Conservation (phyloP, 2,797 vertebrate species). For the Nannoperca australis region DNA sequence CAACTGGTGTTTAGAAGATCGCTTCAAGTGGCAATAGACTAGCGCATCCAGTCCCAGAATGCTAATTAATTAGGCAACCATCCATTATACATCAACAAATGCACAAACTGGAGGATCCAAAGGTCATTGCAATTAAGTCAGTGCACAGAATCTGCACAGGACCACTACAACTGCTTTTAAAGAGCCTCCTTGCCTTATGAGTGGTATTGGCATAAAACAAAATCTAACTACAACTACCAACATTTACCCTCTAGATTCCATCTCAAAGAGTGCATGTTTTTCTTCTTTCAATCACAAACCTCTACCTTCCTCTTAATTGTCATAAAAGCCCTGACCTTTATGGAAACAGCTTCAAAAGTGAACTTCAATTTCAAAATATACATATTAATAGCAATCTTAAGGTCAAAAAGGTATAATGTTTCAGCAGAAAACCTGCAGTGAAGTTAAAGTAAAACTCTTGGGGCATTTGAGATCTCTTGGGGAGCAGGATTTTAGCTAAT, state of each 20-base stretch:
- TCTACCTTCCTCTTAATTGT: constrained; percentile 58
- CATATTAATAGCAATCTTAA: constrained; percentile 78
- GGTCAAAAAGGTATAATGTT: constrained; percentile 71
- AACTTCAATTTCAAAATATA: constrained; percentile 69
- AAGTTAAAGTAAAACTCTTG: constrained; percentile 55
- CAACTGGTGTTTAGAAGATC: not conserved
- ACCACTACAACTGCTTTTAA: not conserved
- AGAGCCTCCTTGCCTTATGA: not conserved
- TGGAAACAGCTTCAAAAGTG: constrained; percentile 53
- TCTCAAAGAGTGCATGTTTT: constrained; percentile 36
- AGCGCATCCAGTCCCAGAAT: not conserved
- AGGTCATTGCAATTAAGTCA: not conserved
- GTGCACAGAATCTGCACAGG: not conserved
- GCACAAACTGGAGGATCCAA: not conserved
- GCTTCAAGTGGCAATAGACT: not conserved
- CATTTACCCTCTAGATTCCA: constrained; percentile 40
- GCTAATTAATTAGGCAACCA: not conserved
- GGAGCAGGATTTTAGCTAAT: constrained; percentile 43
- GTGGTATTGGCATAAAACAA: not conserved
- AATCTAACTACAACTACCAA: constrained; percentile 8
- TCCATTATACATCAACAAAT: constrained; percentile 4
- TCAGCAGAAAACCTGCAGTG: constrained; percentile 33
- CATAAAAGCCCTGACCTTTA: constrained; percentile 73
- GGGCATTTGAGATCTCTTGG: constrained; percentile 37
- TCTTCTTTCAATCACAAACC: constrained; percentile 48